Evolutionary conservation across 2,113 vertebrate species (phyloP).

Genomic region (Urocynchramus pylzowi): DNA sequence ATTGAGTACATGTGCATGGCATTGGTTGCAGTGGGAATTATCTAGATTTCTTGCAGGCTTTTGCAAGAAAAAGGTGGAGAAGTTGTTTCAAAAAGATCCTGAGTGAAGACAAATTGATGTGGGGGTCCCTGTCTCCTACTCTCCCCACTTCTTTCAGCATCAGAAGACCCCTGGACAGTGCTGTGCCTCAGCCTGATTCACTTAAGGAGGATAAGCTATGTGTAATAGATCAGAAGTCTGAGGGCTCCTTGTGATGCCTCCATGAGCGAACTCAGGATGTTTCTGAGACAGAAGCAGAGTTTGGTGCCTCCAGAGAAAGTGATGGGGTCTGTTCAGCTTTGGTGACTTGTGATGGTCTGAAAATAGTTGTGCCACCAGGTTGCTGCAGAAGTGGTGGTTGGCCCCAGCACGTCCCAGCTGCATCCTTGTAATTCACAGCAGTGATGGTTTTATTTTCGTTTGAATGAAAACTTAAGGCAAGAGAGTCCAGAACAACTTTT

Average conservation of each 20-base stretch:
- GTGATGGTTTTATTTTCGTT: background rate
- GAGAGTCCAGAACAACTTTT: background rate
- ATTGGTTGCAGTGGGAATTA: background rate
- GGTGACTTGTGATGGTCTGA: background rate
- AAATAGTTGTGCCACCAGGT: background rate
- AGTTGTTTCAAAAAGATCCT: background rate
- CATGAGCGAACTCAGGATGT: accelerated
- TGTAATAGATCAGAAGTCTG: accelerated
- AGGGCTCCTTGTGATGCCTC: background rate
- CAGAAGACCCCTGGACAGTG: background rate
- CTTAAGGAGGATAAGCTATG: background rate
- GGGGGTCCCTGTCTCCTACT: background rate
- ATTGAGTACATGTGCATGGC: accelerated
- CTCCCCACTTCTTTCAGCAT: background rate
- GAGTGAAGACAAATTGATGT: background rate
- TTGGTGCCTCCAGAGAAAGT: background rate
- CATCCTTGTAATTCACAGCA: accelerated
- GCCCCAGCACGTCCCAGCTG: background rate
- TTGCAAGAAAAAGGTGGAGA: background rate
- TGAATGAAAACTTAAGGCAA: background rate
- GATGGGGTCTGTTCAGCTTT: background rate
- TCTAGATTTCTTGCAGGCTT: background rate
- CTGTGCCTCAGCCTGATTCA: background rate
- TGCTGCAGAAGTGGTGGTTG: background rate
- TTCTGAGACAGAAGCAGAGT: background rate